Evolutionary conservation across 2,888 invertebrate species (phyloP), one percentile per base, ranked within the genome.

Genomic region (Arrhopalites spinosus): DNA sequence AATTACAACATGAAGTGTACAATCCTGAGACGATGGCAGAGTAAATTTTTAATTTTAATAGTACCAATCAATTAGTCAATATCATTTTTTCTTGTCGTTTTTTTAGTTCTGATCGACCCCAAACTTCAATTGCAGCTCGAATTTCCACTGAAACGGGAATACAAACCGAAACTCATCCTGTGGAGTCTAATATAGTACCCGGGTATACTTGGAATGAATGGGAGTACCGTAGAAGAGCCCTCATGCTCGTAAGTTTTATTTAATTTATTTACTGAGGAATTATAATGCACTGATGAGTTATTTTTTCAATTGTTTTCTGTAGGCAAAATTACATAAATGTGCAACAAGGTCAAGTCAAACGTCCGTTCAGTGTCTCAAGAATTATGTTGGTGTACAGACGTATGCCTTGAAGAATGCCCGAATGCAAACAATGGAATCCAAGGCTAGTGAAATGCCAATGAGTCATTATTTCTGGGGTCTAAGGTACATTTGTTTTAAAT

Each of bases 171-270:
- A 30, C 76, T 2, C 82, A 82, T 72, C 81, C 82, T 0, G 59
- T 80, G n/a, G 74, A 77, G 11, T 61, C 74, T 3, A 79, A 80
- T 45, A 76, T 80, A 36, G 79, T 82, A 3, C 67, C 27, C 15
- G 78, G 77, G 8, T 78, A 80, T 69, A 77, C 78, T 1, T 82
- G 79, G 80, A 82, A 82, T 70, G 82, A 82, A 59, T 82, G 81
- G 79, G 81, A 82, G 27, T 64, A 80, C n/a, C 75, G 82, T 29
- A 27, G 78, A 53, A 71, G 78, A 68, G 82, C 79, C 5, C 64
- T 82, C 3, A 72, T 78, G 75, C 67, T 82, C 78, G 82, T 82
- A 77, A 47, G 45, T 15, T 27, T 66, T 59, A 13, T 50, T 29
- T 15, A 73, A 29, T 59, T 63, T n/a, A 13, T 50, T 13, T n/a